Conservation (phyloP, 2,797 vertebrate species). For the Philypnodon macrostomus region DNA sequence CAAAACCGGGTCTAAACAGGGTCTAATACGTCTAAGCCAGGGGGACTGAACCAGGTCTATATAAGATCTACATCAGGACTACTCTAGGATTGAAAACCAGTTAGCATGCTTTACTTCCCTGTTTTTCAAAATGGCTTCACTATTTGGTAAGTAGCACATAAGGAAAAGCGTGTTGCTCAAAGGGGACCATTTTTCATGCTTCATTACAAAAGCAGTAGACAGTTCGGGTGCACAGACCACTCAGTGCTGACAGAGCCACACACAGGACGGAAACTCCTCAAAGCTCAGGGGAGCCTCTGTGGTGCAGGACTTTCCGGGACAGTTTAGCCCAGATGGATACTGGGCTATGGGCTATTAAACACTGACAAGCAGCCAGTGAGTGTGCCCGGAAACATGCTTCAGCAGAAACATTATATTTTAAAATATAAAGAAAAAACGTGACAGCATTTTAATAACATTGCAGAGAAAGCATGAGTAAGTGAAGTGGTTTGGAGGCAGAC, state of each 20-base stretch:
- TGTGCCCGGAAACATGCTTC: not conserved
- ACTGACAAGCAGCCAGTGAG: not conserved
- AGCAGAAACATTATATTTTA: slow-evolving; percentile 1
- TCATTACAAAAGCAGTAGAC: slow-evolving; percentile 29
- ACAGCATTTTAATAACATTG: not conserved
- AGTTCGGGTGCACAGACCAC: slow-evolving; percentile 11
- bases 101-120: slow-evolving; percentile 20
- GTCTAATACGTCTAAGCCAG: too few relatives aligned
- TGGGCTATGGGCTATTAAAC: slow-evolving; percentile 15
- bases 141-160: slow-evolving; percentile 31
- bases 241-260: slow-evolving; percentile 1
- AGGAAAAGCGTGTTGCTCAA: slow-evolving; percentile 29
- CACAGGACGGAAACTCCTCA: slow-evolving; percentile 1
- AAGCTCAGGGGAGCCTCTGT: slow-evolving; percentile 7
- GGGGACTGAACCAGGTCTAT: too few relatives aligned
- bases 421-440: slow-evolving; percentile 1
- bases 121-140: slow-evolving; percentile 15
- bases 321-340: slow-evolving; percentile 11
- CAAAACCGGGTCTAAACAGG: too few relatives aligned
- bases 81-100: slow-evolving; percentile 3
- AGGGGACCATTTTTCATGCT: slow-evolving; percentile 30
- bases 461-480: not conserved
- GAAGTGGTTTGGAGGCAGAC: not conserved
- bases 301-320: not conserved
- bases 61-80: too few relatives aligned